Percentiles rank a stretch among this genome's conserved stretches.
Evolutionary conservation across 2,888 invertebrate genomes (phyloP).

Genomic region (Catocala fraxini): DNA sequence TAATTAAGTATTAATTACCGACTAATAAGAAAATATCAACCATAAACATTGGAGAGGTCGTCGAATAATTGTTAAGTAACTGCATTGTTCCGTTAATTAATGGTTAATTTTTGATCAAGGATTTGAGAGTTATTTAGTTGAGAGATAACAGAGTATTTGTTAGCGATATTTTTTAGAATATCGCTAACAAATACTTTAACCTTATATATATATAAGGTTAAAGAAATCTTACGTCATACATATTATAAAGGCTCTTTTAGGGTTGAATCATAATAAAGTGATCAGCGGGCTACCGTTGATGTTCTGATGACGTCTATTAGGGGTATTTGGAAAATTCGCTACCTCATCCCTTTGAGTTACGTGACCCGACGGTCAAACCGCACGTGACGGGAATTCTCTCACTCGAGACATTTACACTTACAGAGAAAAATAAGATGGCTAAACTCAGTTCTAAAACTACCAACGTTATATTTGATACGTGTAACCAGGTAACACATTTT

Average conservation of each 20-base stretch:
- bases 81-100: no score
- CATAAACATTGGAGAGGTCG: no score
- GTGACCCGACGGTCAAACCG: conserved; percentile 68
- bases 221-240: no score
- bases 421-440: conserved; percentile 37
- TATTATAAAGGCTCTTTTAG: conserved; percentile 3
- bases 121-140: no score
- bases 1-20: no score
- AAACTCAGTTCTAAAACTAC: not conserved
- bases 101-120: no score
- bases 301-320: conserved; percentile 73
- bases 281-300: conserved; percentile 59
- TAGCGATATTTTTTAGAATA: no score
- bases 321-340: conserved; percentile 75
- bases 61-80: no score
- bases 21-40: no score
- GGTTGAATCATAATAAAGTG: conserved; percentile 66
- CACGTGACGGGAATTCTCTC: conserved; percentile 65
- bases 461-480: not conserved
- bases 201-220: no score
- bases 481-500: not conserved
- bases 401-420: conserved; percentile 50
- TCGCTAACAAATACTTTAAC: no score
- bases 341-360: conserved; percentile 75
- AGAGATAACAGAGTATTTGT: no score